A percentile compares a stretch with the other conserved stretches of the same genome.
Evolutionary conservation across 2,797 vertebrate genomes (phyloP).

Genomic region (Takifugu ocellatus): DNA sequence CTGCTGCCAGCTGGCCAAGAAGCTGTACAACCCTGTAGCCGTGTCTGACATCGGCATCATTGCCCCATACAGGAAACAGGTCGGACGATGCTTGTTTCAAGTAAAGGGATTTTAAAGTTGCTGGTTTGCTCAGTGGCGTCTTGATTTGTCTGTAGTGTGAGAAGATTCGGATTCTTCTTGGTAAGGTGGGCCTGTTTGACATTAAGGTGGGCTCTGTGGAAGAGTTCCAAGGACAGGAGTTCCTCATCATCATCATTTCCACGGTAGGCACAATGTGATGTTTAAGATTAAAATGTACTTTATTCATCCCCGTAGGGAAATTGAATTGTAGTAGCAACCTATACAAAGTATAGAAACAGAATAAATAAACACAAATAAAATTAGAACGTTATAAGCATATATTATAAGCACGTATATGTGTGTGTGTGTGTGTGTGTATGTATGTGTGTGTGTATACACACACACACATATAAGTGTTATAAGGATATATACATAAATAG

Average conservation of each 20-base stretch:
- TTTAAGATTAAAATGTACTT: too few species aligned
- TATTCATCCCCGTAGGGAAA: too few species aligned
- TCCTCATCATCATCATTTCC: constrained; percentile 84
- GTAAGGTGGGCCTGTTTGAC: constrained; percentile 81
- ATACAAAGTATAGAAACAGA: too few species aligned
- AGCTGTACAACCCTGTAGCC: constrained; percentile 74
- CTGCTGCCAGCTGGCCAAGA: constrained; percentile 87
- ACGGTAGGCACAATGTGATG: constrained; percentile 74
- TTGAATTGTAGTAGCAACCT: too few species aligned
- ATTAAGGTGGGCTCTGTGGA: constrained; percentile 96
- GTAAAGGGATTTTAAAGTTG: too few species aligned
- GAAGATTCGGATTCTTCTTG: constrained; percentile 87
- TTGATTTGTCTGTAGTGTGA: constrained; percentile 76
- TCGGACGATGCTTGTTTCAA: constrained; percentile 35
- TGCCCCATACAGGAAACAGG: constrained; percentile 92
- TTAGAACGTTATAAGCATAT: too few species aligned
- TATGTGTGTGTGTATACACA: too few species aligned
- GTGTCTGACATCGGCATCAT: constrained; percentile 86
- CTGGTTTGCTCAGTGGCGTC: not conserved
- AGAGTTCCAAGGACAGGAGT: constrained; percentile 96
- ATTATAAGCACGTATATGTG: too few species aligned
- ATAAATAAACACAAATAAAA: too few species aligned
- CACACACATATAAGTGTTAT: too few species aligned
- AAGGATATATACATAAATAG: too few species aligned
- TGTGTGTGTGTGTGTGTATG: too few species aligned